Conservation (phyloP, 2,113 vertebrate genomes). For the Stigmatopora nigra region DNA sequence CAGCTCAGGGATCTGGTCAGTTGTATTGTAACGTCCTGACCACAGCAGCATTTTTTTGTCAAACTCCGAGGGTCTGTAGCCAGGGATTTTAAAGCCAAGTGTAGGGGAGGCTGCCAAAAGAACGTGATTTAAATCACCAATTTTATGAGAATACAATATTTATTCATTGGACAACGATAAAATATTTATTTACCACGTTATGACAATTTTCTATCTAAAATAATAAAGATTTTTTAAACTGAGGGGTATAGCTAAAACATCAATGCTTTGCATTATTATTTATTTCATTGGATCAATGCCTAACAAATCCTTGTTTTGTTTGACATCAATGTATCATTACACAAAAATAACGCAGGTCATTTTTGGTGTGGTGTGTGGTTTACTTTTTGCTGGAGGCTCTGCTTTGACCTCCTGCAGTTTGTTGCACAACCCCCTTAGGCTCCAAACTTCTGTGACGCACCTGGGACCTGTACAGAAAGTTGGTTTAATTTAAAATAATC, state of each 20-base stretch:
- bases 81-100: slow-evolving; percentile 65
- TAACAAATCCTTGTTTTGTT: no score
- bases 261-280: no score
- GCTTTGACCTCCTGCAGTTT: slow-evolving; percentile 54
- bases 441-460: slow-evolving; percentile 25
- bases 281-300: no score
- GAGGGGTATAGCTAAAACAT: no score
- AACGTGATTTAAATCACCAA: background rate
- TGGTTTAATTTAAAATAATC: no score
- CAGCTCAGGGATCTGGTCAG: slow-evolving; percentile 82
- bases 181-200: no score
- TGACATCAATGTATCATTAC: no score
- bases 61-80: slow-evolving; percentile 72
- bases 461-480: slow-evolving; percentile 42
- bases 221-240: no score
- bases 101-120: slow-evolving; percentile 28
- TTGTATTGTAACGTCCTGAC: slow-evolving; percentile 83
- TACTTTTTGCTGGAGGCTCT: slow-evolving; percentile 39
- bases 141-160: no score
- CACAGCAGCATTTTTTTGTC: slow-evolving; percentile 82
- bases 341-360: no score
- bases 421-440: slow-evolving; percentile 57
- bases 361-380: background rate
- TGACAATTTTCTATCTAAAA: no score
- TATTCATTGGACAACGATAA: no score